Percentiles rank a stretch among this genome's conserved stretches.
These are phyloP conservation scores for Mellivora capensis DNA, from an alignment of 2,113 vertebrate species.

Conservation along the genomic window DNA sequence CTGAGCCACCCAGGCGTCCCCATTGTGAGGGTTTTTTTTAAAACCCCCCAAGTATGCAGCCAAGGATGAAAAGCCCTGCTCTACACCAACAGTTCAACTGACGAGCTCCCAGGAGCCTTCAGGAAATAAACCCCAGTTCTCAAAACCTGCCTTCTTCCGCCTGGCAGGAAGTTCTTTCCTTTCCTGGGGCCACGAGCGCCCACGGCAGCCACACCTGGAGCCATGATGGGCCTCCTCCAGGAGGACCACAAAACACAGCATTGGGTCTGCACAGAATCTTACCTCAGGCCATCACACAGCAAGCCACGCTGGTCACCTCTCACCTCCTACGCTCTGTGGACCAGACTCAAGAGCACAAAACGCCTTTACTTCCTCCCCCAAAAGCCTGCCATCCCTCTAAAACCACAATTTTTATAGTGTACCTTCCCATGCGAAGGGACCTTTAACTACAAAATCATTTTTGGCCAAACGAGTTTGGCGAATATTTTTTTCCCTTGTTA, in stretches of 20 bases:
- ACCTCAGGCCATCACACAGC: neutral
- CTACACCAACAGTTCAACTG: neutral
- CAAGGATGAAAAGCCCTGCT: neutral
- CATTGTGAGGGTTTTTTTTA: neutral
- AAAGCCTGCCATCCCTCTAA: neutral
- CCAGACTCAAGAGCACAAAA: rapidly evolving
- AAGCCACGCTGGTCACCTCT: neutral
- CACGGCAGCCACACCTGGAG: neutral
- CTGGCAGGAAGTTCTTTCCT: neutral
- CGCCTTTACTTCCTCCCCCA: neutral
- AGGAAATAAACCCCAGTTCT: neutral
- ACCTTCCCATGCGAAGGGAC: neutral
- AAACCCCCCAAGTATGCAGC: neutral
- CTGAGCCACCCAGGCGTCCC: too few species aligned
- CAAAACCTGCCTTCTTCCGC: neutral
- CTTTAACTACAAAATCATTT: neutral
- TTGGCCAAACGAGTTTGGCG: neutral
- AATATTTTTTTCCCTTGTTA: neutral
- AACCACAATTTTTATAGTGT: neutral
- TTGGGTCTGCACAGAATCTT: rapidly evolving
- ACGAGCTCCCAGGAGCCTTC: neutral
- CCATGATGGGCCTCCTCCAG: neutral
- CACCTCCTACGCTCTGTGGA: rapidly evolving
- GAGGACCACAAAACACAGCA: too few species aligned
- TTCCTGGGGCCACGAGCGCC: neutral